phyloP scores from a whole-genome alignment of 2,797 vertebrate genomes.

The Acridotheres tristis region DNA sequence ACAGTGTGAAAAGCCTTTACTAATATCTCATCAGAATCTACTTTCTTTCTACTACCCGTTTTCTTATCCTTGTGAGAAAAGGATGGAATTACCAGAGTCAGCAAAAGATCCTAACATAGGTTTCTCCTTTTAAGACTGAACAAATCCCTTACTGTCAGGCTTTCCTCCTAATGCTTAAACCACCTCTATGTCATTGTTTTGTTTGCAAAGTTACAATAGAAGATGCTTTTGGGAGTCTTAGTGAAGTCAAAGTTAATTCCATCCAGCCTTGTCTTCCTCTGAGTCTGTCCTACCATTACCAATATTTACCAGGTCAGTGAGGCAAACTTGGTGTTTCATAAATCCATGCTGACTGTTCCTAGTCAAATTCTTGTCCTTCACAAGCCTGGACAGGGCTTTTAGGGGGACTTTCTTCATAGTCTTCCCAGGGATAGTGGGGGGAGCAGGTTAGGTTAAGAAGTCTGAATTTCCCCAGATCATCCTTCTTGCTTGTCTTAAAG shows the following conservation, averaged over 20 bases:
- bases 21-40: neutral
- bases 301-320: neutral
- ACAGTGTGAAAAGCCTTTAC: neutral
- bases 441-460: neutral
- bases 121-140: neutral
- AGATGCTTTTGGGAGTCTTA: neutral
- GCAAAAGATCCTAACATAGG: neutral
- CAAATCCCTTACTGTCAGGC: neutral
- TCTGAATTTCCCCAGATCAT: neutral
- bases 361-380: neutral
- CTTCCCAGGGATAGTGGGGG: neutral
- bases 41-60: neutral
- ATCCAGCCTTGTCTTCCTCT: neutral
- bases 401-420: neutral
- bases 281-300: neutral
- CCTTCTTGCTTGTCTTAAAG: neutral
- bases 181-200: neutral
- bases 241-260: neutral
- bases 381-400: neutral
- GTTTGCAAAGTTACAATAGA: neutral
- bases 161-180: neutral
- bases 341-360: neutral
- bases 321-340: neutral
- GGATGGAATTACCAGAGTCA: neutral
- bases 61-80: neutral